These are phyloP conservation scores for Caranx melampygus DNA, from an alignment of 2,113 vertebrate genomes.

Conservation along the genomic window DNA sequence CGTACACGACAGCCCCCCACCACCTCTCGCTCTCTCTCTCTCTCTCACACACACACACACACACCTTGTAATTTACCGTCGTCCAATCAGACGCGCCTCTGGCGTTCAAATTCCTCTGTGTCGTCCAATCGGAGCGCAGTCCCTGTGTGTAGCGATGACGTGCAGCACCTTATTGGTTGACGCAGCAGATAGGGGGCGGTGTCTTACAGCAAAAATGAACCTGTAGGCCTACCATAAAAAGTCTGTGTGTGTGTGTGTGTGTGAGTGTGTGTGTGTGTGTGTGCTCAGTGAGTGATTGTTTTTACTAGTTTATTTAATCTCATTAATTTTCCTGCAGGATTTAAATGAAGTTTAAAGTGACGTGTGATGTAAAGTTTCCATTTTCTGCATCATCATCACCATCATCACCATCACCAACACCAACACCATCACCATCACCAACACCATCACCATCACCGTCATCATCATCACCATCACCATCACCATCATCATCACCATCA, in stretches of 20 bases:
- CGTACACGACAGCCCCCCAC: slow-evolving; percentile 71
- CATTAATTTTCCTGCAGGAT: neutral
- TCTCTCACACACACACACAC: neutral
- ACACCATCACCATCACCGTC: too few relatives aligned
- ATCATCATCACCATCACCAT: too few relatives aligned
- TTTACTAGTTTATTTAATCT: neutral
- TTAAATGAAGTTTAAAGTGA: neutral
- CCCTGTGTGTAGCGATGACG: neutral
- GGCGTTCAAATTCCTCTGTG: slow-evolving; percentile 66
- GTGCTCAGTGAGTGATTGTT: neutral
- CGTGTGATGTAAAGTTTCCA: neutral
- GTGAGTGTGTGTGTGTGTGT: neutral
- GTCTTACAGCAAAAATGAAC: neutral
- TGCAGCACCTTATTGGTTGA: slow-evolving; percentile 20
- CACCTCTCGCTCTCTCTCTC: too few relatives aligned
- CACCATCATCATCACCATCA: too few relatives aligned
- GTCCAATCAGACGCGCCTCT: slow-evolving; percentile 81
- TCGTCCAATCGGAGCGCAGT: slow-evolving; percentile 76
- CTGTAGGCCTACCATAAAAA: neutral
- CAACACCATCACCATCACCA: too few relatives aligned
- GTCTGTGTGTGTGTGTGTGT: neutral
- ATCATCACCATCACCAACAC: too few relatives aligned
- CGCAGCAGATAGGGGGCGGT: neutral
- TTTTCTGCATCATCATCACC: neutral
- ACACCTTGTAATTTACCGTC: slow-evolving; percentile 39